Conservation (phyloP, 2,797 vertebrate species). For the Sebastes ruberrimus region DNA sequence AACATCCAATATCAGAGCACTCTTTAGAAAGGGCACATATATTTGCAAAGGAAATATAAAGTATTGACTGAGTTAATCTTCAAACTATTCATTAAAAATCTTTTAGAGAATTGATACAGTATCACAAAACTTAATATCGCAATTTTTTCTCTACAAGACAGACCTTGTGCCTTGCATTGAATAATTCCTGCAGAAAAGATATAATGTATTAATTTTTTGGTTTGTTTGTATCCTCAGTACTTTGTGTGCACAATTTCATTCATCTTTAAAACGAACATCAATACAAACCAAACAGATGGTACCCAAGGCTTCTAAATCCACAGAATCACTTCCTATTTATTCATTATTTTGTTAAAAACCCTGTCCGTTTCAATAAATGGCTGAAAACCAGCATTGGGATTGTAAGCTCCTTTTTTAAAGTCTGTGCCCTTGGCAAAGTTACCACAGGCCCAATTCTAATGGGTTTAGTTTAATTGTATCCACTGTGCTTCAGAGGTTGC, state of each 20-base stretch:
- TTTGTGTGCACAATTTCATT: not conserved
- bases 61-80: fast-evolving
- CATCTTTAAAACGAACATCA: slow-evolving; percentile 5
- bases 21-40: not conserved
- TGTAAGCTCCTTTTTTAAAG: not conserved
- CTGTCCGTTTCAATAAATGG: not conserved
- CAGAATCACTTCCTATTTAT: not conserved
- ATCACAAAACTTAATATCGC: not conserved
- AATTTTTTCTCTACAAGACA: not conserved
- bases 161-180: not conserved
- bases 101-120: too few species aligned
- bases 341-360: not conserved
- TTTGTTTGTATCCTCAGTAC: not conserved
- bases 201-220: not conserved
- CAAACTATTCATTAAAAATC: too few species aligned
- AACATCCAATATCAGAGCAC: not conserved
- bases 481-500: slow-evolving; percentile 30
- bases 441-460: slow-evolving; percentile 28
- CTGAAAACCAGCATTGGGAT: not conserved
- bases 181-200: not conserved
- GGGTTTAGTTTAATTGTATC: slow-evolving; percentile 58
- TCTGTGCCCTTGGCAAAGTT: slow-evolving; percentile 29
- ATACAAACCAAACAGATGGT: not conserved
- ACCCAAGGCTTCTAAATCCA: not conserved
- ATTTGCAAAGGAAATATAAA: not conserved